Evolutionary conservation across 1,140 invertebrate species (phyloP).

Genomic region (Frieseomelitta varia): DNA sequence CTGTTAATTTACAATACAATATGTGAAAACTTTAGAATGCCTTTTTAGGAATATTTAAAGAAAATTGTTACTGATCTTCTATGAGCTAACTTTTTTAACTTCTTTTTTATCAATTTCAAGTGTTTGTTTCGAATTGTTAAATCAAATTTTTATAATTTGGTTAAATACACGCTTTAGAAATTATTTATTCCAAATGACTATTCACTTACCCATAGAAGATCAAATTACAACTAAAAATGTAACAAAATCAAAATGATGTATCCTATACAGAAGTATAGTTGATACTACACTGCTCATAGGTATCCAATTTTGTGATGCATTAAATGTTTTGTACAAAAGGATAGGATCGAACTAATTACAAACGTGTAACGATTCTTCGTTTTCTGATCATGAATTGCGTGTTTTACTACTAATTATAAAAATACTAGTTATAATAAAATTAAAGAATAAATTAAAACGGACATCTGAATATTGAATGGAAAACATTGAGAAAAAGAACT

Average conservation of each 20-base stretch:
- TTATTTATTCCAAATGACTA: not conserved
- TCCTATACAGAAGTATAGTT: conserved; percentile 35
- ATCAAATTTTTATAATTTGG: not conserved
- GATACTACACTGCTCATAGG: conserved; percentile 37
- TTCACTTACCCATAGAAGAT: conserved; percentile 9
- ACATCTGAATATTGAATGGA: not conserved
- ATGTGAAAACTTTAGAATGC: not conserved
- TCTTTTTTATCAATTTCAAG: not conserved
- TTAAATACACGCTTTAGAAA: not conserved
- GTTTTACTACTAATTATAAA: conserved; percentile 34
- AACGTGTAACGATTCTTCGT: not conserved
- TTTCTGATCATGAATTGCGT: conserved; percentile 15
- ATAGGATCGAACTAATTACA: not conserved
- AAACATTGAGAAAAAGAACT: conserved; percentile 10
- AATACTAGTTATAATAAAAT: conserved; percentile 17
- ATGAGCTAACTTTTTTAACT: not conserved
- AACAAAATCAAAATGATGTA: conserved; percentile 25
- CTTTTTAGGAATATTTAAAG: not conserved
- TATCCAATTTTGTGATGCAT: conserved; percentile 43
- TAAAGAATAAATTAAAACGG: conserved; percentile 7
- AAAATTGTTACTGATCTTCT: conserved; percentile 33
- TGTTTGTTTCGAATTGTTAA: not conserved
- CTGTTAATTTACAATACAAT: conserved; percentile 26
- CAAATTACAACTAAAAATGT: conserved; percentile 9
- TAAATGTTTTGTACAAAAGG: conserved; percentile 30